Conservation (phyloP, 2,888 invertebrate genomes). For the Rapana venosa region DNA sequence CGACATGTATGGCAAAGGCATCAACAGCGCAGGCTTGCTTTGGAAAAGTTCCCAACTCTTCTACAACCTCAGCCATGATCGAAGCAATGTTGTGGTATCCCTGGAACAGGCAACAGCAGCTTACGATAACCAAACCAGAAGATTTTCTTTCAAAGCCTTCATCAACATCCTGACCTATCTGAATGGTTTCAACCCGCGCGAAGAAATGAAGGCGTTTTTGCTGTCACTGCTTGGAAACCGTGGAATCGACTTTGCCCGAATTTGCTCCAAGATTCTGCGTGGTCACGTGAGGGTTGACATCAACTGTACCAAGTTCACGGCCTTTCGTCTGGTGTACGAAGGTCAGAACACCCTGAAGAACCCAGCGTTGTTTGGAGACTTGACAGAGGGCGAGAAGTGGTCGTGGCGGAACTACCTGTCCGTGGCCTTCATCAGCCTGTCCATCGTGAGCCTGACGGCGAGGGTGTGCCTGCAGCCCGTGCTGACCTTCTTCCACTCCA, state of each 20-base stretch:
- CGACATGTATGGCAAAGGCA: not conserved
- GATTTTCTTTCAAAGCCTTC: not conserved
- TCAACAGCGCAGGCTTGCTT: not conserved
- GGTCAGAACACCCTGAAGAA: not conserved
- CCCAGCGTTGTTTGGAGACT: not conserved
- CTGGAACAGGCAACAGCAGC: not conserved
- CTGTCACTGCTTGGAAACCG: not conserved
- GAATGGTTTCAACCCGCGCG: not conserved
- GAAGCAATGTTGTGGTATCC: not conserved
- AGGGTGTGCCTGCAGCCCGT: constrained; percentile 15
- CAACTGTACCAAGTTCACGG: not conserved
- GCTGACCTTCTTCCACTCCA: constrained; percentile 32
- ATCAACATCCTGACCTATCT: not conserved
- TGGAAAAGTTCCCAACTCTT: not conserved
- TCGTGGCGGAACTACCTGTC: constrained; percentile 27
- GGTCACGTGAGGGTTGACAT: not conserved
- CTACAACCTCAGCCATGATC: not conserved
- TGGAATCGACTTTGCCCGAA: not conserved
- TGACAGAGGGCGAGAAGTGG: not conserved
- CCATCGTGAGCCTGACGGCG: constrained; percentile 16
- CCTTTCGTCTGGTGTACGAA: not conserved
- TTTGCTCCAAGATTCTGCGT: not conserved
- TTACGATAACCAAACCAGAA: not conserved
- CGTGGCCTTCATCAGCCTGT: constrained; percentile 19
- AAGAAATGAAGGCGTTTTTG: not conserved